These are phyloP conservation scores for Oplegnathus fasciatus DNA, from an alignment of 2,113 vertebrate species.

Conservation along the genomic window DNA sequence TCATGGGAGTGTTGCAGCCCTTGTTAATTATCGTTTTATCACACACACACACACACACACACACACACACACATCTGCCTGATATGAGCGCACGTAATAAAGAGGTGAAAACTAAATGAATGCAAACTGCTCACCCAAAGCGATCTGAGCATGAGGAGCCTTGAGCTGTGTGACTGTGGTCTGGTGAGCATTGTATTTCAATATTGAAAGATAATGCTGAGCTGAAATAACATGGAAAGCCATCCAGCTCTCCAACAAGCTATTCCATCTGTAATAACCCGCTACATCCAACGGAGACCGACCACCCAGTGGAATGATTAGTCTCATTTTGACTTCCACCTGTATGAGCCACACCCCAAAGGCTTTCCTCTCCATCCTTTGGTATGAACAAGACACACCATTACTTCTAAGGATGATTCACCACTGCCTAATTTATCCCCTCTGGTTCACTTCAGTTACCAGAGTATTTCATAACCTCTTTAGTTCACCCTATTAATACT, in stretches of 20 bases:
- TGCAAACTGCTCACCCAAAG: constrained; percentile 49
- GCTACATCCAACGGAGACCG: background rate
- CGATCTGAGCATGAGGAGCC: constrained; percentile 24
- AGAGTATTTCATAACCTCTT: constrained; percentile 66
- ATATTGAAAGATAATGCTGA: constrained; percentile 32
- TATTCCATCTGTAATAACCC: constrained; percentile 6
- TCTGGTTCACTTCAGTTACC: constrained; percentile 62
- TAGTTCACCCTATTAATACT: constrained; percentile 68
- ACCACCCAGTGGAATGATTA: constrained; percentile 22
- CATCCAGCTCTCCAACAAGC: constrained; percentile 6
- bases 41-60: background rate
- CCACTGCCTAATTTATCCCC: constrained; percentile 51
- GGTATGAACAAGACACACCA: constrained; percentile 45
- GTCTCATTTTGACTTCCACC: constrained; percentile 37
- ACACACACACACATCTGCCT: constrained; percentile 1
- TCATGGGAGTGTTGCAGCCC: constrained; percentile 46
- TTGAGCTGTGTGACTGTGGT: constrained; percentile 33
- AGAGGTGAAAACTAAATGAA: constrained; percentile 52
- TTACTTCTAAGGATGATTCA: constrained; percentile 55
- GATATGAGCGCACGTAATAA: constrained; percentile 31
- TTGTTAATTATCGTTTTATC: constrained; percentile 64
- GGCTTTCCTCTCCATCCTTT: constrained; percentile 41
- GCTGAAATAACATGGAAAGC: constrained; percentile 11
- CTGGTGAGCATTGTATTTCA: constrained; percentile 34
- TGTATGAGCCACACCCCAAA: constrained; percentile 36